Evolutionary conservation across 2,888 invertebrate genomes (phyloP).

Genomic region (Chelonus formosanus): DNA sequence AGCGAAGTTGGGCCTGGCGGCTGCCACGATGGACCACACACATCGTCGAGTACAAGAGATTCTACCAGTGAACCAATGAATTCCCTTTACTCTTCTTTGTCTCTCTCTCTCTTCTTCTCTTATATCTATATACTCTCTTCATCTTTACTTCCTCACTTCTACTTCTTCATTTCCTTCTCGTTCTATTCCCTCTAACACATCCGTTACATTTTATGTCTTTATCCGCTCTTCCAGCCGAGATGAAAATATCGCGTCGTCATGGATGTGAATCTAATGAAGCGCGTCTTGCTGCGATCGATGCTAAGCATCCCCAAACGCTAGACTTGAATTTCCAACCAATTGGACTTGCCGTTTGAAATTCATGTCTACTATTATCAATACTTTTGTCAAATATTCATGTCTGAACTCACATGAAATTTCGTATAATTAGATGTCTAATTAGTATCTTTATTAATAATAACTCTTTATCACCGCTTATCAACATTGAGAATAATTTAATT

Average conservation of each 20-base stretch:
- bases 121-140: constrained; percentile 5
- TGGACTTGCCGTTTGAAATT: constrained; percentile 9
- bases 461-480: too few species aligned
- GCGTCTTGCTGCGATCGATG: constrained; percentile 26
- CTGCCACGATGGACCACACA: constrained; percentile 60
- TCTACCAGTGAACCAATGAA: constrained; percentile 34
- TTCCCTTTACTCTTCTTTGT: constrained; percentile 23
- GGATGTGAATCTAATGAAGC: constrained; percentile 34
- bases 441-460: too few species aligned
- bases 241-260: constrained; percentile 44
- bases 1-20: constrained; percentile 59
- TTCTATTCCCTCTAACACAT: constrained; percentile 45
- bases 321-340: constrained; percentile 18
- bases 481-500: too few species aligned
- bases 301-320: constrained; percentile 12
- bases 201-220: constrained; percentile 60
- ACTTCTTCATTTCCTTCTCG: constrained; percentile 24
- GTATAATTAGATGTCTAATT: too few species aligned
- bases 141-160: constrained; percentile 2
- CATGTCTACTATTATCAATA: neutral
- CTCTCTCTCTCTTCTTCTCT: constrained; percentile 17
- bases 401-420: neutral
- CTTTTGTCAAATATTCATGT: neutral
- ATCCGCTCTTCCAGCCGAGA: constrained; percentile 50
- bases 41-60: constrained; percentile 51